Evolutionary conservation across 1,140 invertebrate genomes (phyloP).

Genomic region (Philotrypesis tridentata): DNA sequence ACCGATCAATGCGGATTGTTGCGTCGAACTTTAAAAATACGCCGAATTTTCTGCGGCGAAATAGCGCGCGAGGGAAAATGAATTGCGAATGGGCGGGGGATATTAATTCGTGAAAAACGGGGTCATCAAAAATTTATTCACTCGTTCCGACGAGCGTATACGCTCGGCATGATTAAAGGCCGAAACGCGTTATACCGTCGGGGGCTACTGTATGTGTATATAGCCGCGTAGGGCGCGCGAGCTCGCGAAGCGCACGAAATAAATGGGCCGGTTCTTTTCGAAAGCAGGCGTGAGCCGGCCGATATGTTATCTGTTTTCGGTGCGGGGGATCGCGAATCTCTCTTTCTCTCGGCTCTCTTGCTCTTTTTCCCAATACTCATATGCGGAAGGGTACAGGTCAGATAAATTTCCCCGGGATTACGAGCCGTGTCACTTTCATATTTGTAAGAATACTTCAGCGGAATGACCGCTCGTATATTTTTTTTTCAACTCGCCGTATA

Average conservation of each 20-base stretch:
- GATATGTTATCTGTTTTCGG: conserved; percentile 63
- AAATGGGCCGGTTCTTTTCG: conserved; percentile 49
- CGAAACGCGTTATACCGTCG: neutral
- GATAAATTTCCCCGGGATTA: conserved; percentile 67
- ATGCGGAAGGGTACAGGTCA: conserved; percentile 56
- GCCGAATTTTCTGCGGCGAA: no score
- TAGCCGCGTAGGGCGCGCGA: neutral
- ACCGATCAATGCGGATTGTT: no score
- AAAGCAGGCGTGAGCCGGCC: conserved; percentile 51
- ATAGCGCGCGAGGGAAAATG: no score
- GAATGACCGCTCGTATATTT: conserved; percentile 61
- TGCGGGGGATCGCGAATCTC: conserved; percentile 14
- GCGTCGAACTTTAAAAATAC: no score
- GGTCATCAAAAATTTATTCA: conserved; percentile 22
- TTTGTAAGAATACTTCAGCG: conserved; percentile 64
- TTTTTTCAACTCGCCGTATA: conserved; percentile 39
- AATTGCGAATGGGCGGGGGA: no score
- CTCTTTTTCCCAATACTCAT: no score
- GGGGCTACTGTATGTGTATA: neutral
- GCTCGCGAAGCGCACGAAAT: conserved; percentile 26
- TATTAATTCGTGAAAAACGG: neutral
- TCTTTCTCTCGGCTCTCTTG: conserved; percentile 38
- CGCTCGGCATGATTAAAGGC: conserved; percentile 19
- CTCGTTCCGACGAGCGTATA: conserved; percentile 6
- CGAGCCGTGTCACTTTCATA: conserved; percentile 67